Evolutionary conservation across 37 sponge, comb jelly and placozoan genomes (phyloP).

Genomic region (Aplysina aerophoba): DNA sequence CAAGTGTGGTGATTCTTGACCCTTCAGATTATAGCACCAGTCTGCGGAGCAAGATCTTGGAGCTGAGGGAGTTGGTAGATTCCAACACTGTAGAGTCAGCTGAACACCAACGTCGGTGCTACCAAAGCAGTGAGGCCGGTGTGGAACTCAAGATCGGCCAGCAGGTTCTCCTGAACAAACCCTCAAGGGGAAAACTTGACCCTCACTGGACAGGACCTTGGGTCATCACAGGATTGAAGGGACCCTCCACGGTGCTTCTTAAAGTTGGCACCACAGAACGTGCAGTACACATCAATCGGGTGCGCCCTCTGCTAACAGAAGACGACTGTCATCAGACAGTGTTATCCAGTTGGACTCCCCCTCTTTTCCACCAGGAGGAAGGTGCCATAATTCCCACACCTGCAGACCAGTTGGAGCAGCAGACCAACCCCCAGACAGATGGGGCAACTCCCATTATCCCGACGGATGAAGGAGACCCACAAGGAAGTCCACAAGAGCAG

Average conservation of each 20-base stretch:
- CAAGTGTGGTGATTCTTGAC: neutral
- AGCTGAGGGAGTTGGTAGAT: conserved; percentile 10
- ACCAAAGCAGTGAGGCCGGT: neutral
- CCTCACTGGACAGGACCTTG: conserved; percentile 23
- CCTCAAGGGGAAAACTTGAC: neutral
- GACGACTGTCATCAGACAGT: neutral
- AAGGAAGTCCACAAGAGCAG: too few species aligned
- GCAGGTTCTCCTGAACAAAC: conserved; percentile 13
- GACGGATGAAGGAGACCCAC: too few species aligned
- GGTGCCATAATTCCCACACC: too few species aligned
- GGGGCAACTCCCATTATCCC: too few species aligned
- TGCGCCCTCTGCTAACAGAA: neutral
- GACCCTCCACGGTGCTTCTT: neutral
- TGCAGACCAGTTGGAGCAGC: too few species aligned
- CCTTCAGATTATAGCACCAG: neutral
- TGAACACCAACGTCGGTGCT: neutral
- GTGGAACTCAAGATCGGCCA: neutral
- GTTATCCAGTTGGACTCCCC: neutral
- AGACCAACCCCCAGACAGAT: too few species aligned
- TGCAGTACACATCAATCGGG: conserved; percentile 1
- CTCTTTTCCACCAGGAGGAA: neutral
- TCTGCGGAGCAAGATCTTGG: neutral
- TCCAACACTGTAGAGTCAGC: conserved; percentile 7
- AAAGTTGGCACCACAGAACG: neutral
- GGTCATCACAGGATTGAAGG: neutral